These are phyloP conservation scores for Agonum fuliginosum DNA, from an alignment of 2,888 invertebrate genomes.

Conservation along the genomic window DNA sequence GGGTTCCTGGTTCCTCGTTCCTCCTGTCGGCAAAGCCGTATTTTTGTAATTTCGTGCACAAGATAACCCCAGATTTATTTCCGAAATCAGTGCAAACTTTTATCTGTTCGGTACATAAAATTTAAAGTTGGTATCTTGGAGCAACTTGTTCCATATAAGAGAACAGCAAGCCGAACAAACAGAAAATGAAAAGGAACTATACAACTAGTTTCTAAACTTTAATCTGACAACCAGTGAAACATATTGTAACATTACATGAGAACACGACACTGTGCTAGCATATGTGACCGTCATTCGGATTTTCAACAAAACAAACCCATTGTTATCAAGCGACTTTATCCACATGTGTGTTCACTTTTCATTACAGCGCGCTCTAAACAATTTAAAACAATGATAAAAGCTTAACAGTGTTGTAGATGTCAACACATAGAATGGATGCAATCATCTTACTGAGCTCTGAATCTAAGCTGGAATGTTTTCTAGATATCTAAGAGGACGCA, in stretches of 20 bases:
- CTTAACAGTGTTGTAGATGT: constrained; percentile 28
- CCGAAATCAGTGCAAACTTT: constrained; percentile 28
- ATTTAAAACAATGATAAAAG: constrained; percentile 50
- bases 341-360: constrained; percentile 40
- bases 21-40: background rate
- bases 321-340: background rate
- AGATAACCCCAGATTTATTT: constrained; percentile 28
- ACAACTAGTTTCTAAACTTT: constrained; percentile 36
- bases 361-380: constrained; percentile 38
- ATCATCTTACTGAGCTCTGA: background rate
- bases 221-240: constrained; percentile 38
- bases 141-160: constrained; percentile 19
- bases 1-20: background rate
- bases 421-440: constrained; percentile 24
- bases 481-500: background rate
- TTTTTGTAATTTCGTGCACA: background rate
- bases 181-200: constrained; percentile 32
- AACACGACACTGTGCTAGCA: background rate
- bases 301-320: constrained; percentile 13
- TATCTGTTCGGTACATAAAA: constrained; percentile 37
- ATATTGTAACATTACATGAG: constrained; percentile 8
- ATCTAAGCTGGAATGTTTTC: too few relatives aligned
- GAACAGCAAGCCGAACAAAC: background rate
- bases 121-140: constrained; percentile 29
- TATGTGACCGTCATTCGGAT: background rate